A percentile compares a stretch with the other conserved stretches of the same genome.
phyloP scores from a whole-genome alignment of 2,113 vertebrate species.

The Gulo gulo region DNA sequence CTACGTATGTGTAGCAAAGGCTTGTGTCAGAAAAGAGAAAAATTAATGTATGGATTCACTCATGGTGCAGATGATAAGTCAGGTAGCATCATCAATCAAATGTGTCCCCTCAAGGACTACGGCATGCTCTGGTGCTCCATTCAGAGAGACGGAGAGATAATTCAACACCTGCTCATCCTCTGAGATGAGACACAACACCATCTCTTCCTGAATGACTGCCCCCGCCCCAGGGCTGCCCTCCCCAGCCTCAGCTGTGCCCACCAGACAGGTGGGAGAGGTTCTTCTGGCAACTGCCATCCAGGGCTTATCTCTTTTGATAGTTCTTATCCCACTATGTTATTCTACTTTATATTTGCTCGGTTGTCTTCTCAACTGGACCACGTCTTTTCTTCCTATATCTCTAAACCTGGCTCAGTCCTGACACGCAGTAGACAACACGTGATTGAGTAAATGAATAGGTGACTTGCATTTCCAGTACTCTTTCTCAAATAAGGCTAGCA shows the following conservation, averaged over 20 bases:
- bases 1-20: too few species aligned
- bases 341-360: background rate
- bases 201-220: background rate
- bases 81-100: background rate
- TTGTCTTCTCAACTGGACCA: background rate
- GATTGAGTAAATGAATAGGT: background rate
- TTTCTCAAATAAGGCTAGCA: background rate
- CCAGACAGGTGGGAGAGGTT: background rate
- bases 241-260: background rate
- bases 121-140: background rate
- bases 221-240: background rate
- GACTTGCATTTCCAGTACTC: background rate
- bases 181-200: accelerated
- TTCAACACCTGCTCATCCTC: background rate
- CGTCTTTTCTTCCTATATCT: background rate
- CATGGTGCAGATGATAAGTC: background rate
- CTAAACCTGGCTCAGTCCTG: background rate
- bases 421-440: background rate
- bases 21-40: background rate
- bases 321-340: background rate
- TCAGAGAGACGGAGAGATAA: background rate
- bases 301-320: background rate
- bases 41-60: background rate
- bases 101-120: background rate
- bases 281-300: background rate